Evolutionary conservation across 2,888 invertebrate genomes (phyloP).

Genomic region (Malthinus flaveolus): DNA sequence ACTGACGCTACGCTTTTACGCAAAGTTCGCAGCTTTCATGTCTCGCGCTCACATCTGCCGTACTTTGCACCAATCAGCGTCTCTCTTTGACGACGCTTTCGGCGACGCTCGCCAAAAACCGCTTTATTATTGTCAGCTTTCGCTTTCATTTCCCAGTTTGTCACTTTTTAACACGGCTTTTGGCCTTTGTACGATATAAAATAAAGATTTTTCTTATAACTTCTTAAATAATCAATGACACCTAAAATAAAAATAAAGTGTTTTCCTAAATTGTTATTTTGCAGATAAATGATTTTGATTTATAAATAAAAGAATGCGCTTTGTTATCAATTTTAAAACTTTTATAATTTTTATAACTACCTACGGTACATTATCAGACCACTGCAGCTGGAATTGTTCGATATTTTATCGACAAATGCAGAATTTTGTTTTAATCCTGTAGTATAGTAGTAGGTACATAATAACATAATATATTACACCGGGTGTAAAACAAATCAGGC

Average conservation of each 20-base stretch:
- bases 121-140: slow-evolving; percentile 28
- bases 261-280: too few species aligned
- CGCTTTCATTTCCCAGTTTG: slow-evolving; percentile 30
- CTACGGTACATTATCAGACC: too few species aligned
- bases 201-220: slow-evolving; percentile 7
- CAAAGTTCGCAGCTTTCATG: slow-evolving; percentile 52
- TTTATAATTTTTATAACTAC: too few species aligned
- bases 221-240: slow-evolving; percentile 1
- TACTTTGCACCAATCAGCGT: slow-evolving; percentile 50
- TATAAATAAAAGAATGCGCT: too few species aligned
- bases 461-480: too few species aligned
- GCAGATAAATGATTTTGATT: too few species aligned
- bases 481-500: too few species aligned
- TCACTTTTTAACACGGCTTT: slow-evolving; percentile 23
- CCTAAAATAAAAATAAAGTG: background rate
- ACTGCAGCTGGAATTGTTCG: too few species aligned
- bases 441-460: too few species aligned
- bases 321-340: too few species aligned
- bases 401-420: too few species aligned
- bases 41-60: slow-evolving; percentile 54
- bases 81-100: slow-evolving; percentile 24
- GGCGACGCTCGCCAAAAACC: slow-evolving; percentile 25
- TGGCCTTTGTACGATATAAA: slow-evolving; percentile 9
- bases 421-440: too few species aligned
- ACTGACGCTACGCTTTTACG: slow-evolving; percentile 49